Evolutionary conservation across 2,113 vertebrate genomes (phyloP).

Genomic region (Lasiurus borealis): DNA sequence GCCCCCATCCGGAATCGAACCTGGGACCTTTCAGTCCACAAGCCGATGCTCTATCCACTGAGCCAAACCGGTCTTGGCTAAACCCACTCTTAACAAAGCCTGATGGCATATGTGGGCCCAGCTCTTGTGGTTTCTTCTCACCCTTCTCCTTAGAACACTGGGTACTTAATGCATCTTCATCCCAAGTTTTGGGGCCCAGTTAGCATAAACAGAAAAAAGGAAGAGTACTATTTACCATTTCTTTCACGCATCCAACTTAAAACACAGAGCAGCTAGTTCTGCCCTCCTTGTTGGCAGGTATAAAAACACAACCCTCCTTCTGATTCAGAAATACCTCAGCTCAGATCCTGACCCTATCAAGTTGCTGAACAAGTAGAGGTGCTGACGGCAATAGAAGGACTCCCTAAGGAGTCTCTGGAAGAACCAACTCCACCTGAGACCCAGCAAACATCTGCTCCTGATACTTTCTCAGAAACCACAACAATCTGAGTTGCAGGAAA

Average conservation of each 20-base stretch:
- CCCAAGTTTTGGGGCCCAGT: neutral
- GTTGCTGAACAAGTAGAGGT: neutral
- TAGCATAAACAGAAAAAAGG: neutral
- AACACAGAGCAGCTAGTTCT: neutral
- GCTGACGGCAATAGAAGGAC: neutral
- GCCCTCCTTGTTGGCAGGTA: neutral
- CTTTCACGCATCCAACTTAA: neutral
- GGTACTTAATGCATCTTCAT: neutral
- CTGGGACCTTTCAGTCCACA: no score
- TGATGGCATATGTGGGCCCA: neutral
- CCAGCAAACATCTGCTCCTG: constrained; percentile 40
- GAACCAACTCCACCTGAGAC: neutral
- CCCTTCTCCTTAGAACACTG: neutral
- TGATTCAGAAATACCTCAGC: constrained; percentile 4
- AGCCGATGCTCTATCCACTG: no score
- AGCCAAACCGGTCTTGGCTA: no score
- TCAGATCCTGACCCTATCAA: neutral
- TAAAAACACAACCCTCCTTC: neutral
- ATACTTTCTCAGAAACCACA: constrained; percentile 30
- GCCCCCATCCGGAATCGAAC: no score
- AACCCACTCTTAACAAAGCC: neutral
- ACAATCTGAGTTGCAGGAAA: neutral
- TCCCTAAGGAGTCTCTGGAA: neutral
- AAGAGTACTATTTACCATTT: neutral
- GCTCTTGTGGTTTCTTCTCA: neutral